Conservation (phyloP, 2,113 vertebrate species). For the Orthonyx spaldingii region DNA sequence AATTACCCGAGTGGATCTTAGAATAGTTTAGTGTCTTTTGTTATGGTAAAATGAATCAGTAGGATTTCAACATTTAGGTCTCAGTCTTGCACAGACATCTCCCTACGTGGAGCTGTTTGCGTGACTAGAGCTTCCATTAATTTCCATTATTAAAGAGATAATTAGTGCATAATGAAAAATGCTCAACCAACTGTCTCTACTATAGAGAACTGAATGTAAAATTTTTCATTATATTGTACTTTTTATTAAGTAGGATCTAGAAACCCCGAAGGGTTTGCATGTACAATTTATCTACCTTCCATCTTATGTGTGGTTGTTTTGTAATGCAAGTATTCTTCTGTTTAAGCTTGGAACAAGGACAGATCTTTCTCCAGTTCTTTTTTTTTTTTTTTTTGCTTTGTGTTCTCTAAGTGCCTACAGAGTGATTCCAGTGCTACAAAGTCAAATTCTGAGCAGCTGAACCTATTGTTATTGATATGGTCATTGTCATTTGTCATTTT, state of each 20-base stretch:
- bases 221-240: neutral
- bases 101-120: neutral
- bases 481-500: neutral
- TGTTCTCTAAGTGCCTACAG: neutral
- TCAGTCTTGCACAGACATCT: neutral
- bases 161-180: constrained; percentile 2
- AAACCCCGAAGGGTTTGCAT: neutral
- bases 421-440: neutral
- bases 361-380: neutral
- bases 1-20: neutral
- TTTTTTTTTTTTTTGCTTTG: neutral
- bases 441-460: neutral
- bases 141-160: neutral
- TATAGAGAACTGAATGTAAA: neutral
- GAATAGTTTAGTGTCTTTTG: neutral
- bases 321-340: neutral
- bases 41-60: neutral
- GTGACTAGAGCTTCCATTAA: neutral
- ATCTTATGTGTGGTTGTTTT: neutral
- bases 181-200: neutral
- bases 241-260: neutral
- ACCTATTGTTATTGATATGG: neutral
- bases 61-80: neutral
- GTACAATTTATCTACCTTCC: neutral
- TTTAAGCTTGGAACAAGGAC: neutral